Conservation (phyloP, 2,888 invertebrate species). For the Melipona bicolor region DNA sequence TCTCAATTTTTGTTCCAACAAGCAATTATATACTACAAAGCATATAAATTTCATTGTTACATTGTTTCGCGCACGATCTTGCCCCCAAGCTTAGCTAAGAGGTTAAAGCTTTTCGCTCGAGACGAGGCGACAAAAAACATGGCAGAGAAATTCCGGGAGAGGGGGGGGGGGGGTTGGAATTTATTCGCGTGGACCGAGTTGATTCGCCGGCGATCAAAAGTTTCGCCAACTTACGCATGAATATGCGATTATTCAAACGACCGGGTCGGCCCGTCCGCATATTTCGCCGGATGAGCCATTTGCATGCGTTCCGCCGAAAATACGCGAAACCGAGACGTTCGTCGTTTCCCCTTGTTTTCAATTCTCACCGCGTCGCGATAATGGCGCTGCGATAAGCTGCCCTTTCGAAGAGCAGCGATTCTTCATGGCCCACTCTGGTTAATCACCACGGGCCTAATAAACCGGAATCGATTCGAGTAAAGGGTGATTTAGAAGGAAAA, state of each 20-base stretch:
- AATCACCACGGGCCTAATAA: slow-evolving; percentile 21
- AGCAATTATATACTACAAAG: no score
- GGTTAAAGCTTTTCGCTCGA: not conserved
- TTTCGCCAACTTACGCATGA: slow-evolving; percentile 40
- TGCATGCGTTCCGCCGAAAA: slow-evolving; percentile 21
- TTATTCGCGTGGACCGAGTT: slow-evolving; percentile 23
- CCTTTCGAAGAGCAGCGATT: not conserved
- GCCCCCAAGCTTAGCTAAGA: no score
- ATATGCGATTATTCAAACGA: slow-evolving; percentile 58
- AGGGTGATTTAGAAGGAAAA: not conserved
- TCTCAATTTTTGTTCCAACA: no score
- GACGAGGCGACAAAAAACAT: not conserved
- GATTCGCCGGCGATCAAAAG: slow-evolving; percentile 20
- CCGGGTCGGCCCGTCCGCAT: slow-evolving; percentile 4
- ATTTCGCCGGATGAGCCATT: slow-evolving; percentile 42
- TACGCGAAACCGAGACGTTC: slow-evolving; percentile 25
- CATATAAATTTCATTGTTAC: no score
- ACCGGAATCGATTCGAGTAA: slow-evolving; percentile 6
- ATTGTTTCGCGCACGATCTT: no score
- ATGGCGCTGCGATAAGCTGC: slow-evolving; percentile 18
- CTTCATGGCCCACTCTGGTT: not conserved
- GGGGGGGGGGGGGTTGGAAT: not conserved
- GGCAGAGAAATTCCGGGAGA: not conserved
- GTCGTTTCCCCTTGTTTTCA: slow-evolving; percentile 2
- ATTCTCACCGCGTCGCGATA: not conserved